Evolutionary conservation across 2,888 invertebrate species (phyloP), one percentile per base, ranked within the genome.

Genomic region (Trichacis sp.): DNA sequence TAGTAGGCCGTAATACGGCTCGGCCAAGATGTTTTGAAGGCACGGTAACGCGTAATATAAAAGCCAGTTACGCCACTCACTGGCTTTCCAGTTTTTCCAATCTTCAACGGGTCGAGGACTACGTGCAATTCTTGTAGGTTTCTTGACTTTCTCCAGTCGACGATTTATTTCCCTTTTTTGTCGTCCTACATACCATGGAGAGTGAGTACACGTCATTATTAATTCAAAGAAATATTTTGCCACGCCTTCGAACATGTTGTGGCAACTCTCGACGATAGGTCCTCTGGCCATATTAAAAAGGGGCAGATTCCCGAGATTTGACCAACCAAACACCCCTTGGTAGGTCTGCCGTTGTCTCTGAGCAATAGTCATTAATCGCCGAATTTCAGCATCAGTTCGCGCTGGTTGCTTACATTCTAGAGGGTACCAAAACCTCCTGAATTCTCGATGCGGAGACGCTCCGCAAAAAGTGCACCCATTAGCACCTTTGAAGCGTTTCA

Each of bases 401-500:
- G 24, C 8, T 24, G 24, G 24, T n/a, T n/a, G n/a, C n/a, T n/a
- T n/a, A n/a, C n/a, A n/a, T n/a, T n/a, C n/a, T n/a, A n/a, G n/a
- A n/a, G n/a, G n/a, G 24, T 24, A 24, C 24, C 24, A 24, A 8
- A 24, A 24, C 24, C 24, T 3, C 8, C 24, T 3, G 4, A 3
- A 3, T 5, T 24, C 24, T 24, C 24, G 3, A 3, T 3, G 3
- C 4, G 3, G 8, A 8, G 40, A 8, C 1, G 51, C 46, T n/a
- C 52, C 42, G 47, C 67, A 67, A 15, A 30, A 56, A 14, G 46
- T 46, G 18, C 67, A 67, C 0, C 63, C 56, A 50, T 42, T 45
- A 3, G 30, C 1, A 0, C 60, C 67, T 11, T 67, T 63, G 12
- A 40, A 63, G 19, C 56, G 63, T 2, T 33, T 52, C 45, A 59